Conservation (phyloP, 2,797 vertebrate genomes). For the Mareca strepera region DNA sequence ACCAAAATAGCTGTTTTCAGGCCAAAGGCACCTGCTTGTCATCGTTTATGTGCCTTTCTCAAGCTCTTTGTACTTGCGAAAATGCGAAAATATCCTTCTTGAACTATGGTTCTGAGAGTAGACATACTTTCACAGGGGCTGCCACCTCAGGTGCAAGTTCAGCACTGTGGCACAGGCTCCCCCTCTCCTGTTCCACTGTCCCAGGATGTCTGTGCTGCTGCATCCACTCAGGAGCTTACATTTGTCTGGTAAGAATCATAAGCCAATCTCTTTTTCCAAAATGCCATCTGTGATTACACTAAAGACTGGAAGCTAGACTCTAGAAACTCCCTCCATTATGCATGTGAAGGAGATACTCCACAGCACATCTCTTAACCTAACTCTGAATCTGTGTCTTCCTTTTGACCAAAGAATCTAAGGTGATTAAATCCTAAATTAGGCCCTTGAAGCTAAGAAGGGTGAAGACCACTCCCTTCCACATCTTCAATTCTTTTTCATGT, state of each 20-base stretch:
- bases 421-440: neutral
- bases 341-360: neutral
- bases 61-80: neutral
- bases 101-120: neutral
- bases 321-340: neutral
- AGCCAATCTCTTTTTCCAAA: neutral
- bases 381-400: neutral
- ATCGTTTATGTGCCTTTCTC: neutral
- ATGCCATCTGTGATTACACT: neutral
- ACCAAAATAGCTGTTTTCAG: neutral
- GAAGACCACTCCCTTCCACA: neutral
- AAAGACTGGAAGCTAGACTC: neutral
- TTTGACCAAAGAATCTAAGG: neutral
- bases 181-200: neutral
- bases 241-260: neutral
- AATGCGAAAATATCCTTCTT: neutral
- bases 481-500: neutral
- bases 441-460: neutral
- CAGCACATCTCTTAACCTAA: fast-evolving
- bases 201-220: neutral
- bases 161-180: neutral
- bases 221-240: no score
- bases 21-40: neutral
- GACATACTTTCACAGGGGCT: fast-evolving
- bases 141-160: neutral